phyloP scores from a whole-genome alignment of 1,140 invertebrate genomes.

The Penaeus vannamei region DNA sequence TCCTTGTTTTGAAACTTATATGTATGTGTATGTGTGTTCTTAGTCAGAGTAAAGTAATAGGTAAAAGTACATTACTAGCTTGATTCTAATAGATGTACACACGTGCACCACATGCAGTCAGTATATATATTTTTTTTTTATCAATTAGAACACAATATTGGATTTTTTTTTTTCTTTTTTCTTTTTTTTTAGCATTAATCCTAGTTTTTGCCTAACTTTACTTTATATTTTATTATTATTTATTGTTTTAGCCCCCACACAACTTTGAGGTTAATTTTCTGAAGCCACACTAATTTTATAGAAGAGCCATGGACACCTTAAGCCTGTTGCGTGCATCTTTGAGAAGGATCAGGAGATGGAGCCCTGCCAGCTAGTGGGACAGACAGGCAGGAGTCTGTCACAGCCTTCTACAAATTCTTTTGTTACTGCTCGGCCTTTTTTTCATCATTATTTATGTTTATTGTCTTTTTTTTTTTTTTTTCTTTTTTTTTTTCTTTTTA shows the following conservation, averaged over 20 bases:
- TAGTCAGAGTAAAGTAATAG: too few species aligned
- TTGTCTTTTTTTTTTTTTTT: not conserved
- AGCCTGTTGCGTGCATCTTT: conserved; percentile 59
- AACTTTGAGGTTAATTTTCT: conserved; percentile 49
- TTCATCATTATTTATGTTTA: too few species aligned
- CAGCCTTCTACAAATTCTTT: conserved; percentile 41
- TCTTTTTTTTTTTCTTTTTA: not conserved
- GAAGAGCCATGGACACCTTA: conserved; percentile 60
- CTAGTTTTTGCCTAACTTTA: not conserved
- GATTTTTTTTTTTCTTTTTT: not conserved
- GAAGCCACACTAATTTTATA: conserved; percentile 52
- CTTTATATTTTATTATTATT: not conserved
- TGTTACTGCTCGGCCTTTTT: conserved; percentile 34
- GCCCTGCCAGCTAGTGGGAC: conserved; percentile 47
- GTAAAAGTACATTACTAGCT: too few species aligned
- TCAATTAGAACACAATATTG: not conserved
- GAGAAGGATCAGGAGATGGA: conserved; percentile 58
- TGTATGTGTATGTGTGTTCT: too few species aligned
- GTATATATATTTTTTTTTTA: too few species aligned
- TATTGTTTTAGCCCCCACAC: not conserved
- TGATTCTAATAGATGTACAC: too few species aligned
- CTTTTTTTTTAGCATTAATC: not conserved
- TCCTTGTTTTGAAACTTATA: too few species aligned
- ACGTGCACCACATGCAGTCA: too few species aligned
- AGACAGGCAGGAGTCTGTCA: conserved; percentile 51